These are phyloP conservation scores for Meta bourneti DNA, from an alignment of 2,888 invertebrate species.

Conservation along the genomic window DNA sequence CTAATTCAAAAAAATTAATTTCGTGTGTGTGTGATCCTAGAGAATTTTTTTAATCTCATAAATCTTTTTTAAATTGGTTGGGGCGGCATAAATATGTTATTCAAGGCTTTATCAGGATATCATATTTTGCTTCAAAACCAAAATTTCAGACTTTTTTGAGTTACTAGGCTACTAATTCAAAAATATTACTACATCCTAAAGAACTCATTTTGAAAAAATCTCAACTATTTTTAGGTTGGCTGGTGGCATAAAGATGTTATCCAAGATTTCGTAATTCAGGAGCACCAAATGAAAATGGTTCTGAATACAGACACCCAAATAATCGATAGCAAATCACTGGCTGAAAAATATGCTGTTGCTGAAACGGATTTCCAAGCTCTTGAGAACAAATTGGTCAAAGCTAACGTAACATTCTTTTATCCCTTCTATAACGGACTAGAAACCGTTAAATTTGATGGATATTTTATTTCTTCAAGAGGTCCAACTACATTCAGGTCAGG, in stretches of 20 bases:
- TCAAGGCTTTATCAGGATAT: too few species aligned
- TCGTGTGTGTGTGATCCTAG: too few species aligned
- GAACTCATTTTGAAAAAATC: too few species aligned
- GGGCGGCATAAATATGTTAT: too few species aligned
- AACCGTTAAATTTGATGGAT: slow-evolving; percentile 44
- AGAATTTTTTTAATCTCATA: too few species aligned
- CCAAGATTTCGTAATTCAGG: neutral
- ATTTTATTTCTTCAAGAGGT: slow-evolving; percentile 14
- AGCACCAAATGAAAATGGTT: slow-evolving; percentile 21
- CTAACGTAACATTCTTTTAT: slow-evolving; percentile 28
- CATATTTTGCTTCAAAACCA: too few species aligned
- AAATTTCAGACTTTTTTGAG: too few species aligned
- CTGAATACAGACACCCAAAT: neutral
- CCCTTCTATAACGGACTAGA: slow-evolving; percentile 21
- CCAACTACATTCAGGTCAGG: slow-evolving; percentile 23
- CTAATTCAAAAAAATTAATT: too few species aligned
- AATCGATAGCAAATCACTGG: neutral
- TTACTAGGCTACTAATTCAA: too few species aligned
- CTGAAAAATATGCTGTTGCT: slow-evolving; percentile 2
- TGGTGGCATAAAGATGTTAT: slow-evolving; percentile 51
- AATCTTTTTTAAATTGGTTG: too few species aligned
- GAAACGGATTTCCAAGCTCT: slow-evolving; percentile 22
- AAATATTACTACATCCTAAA: too few species aligned
- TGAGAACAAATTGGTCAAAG: neutral
- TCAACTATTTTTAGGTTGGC: slow-evolving; percentile 62